A percentile compares a stretch with the other conserved stretches of the same genome.
Evolutionary conservation across 2,888 invertebrate species (phyloP).

Genomic region (Sinhomidia bicolor): DNA sequence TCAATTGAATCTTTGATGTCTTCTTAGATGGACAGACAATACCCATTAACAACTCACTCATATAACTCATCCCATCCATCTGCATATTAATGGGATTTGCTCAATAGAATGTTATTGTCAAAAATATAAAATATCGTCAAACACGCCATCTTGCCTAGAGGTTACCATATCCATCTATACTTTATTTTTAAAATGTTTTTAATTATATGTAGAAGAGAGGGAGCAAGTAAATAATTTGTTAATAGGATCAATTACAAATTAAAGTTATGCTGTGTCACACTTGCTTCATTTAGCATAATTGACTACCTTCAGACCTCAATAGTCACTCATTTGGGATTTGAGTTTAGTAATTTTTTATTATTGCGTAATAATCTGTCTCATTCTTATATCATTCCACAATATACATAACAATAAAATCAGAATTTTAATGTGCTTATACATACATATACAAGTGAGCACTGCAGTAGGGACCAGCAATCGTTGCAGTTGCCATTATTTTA

Average conservation of each 20-base stretch:
- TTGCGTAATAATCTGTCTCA: background rate
- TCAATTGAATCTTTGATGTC: no score
- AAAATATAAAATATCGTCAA: background rate
- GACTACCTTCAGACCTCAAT: background rate
- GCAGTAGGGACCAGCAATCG: no score
- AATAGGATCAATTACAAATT: slow-evolving; percentile 3
- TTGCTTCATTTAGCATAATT: background rate
- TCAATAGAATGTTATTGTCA: background rate
- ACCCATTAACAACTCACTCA: no score
- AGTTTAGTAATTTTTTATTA: background rate
- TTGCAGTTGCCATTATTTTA: background rate
- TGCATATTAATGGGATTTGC: background rate
- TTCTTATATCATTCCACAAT: background rate
- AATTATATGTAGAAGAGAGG: background rate
- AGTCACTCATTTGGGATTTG: background rate
- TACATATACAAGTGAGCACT: no score
- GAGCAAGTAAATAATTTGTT: background rate
- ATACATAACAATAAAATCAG: no score
- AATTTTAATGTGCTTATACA: no score
- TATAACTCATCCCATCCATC: no score
- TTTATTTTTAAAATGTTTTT: background rate
- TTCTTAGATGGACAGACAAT: no score
- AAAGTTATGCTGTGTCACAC: background rate
- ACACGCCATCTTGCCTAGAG: no score
- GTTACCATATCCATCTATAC: no score